Percentiles rank a stretch among this genome's conserved stretches.
These are phyloP conservation scores for Python bivittatus DNA, from an alignment of 2,113 vertebrate species.

Conservation along the genomic window DNA sequence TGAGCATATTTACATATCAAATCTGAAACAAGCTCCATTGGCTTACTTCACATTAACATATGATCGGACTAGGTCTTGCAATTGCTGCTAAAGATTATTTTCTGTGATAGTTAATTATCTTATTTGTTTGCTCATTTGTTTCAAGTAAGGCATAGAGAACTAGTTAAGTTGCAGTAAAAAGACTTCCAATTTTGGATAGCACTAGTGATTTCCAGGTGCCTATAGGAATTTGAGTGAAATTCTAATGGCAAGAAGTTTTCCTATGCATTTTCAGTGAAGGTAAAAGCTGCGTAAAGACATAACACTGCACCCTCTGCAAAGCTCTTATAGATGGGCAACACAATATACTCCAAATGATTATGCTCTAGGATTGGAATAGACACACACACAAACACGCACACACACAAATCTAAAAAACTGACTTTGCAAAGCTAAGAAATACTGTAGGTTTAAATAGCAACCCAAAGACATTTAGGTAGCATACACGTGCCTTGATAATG, in stretches of 20 bases:
- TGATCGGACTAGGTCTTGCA: not conserved
- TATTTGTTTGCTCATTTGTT: not conserved
- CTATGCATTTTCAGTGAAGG: not conserved
- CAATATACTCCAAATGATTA: not conserved
- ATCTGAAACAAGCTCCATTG: not conserved
- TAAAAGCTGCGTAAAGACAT: not conserved
- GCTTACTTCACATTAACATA: not conserved
- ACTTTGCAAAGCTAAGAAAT: conserved; percentile 33
- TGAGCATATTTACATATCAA: not conserved
- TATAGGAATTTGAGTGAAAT: not conserved
- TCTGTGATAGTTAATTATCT: not conserved
- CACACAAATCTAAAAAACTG: not conserved
- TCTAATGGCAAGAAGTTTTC: not conserved
- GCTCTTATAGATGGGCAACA: not conserved
- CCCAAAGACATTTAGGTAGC: conserved; percentile 53
- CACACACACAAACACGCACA: too few relatives aligned
- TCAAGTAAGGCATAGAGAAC: not conserved
- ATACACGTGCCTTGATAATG: conserved; percentile 20
- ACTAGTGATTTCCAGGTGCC: not conserved
- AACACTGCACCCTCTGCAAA: not conserved
- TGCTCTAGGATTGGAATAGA: not conserved
- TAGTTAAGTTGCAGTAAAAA: not conserved
- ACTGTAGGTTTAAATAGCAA: conserved; percentile 32
- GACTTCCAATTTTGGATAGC: not conserved
- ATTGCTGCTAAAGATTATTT: not conserved